Evolutionary conservation across 2,797 vertebrate genomes (phyloP), one percentile per base, ranked within the genome.

Genomic region (Phrynocephalus vlangalii): DNA sequence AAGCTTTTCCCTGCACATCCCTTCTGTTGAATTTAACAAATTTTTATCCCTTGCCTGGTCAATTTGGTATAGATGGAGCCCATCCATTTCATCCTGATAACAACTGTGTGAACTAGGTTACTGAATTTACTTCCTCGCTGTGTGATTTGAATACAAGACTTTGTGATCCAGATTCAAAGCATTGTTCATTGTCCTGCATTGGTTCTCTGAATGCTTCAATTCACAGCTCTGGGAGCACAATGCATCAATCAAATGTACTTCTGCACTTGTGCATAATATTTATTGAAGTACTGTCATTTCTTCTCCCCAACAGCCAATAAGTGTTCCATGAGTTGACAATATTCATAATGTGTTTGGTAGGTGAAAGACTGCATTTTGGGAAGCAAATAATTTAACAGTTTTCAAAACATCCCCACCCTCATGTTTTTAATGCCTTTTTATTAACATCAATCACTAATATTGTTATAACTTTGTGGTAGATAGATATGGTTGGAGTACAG

Each of bases 391-490:
- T 73, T 22, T 48, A 60, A n/a, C 44, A 63, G 4, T 71, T 60
- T 30, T 48, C 15, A 72, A 77, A 73, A 20, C 1, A 50, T 79
- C 66, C 48, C 1, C 11, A 80, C 26, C 67, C 5, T 66, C 30
- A 50, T 50, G 50, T 24, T 73, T n/a, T 71, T 71, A 68, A 81
- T n/a, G 9, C 6, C 68, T 80, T 84, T 56, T 80, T 73, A 79
- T 84, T 84, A 79, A 76, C 24, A 87, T 79, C 76, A 73, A 20
- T 84, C 9, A 13, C 10, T 88, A 52, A 88, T 75, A 63, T 67
- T 81, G 24, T 67, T 88, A 20, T 66, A 78, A 70, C 5, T 87
- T 79, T 87, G n/a, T 15, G 10, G 30, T 81, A 60, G 56, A 68
- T 48, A 68, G 10, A 9, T 56, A 83, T 48, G 66, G 78, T 68